A percentile compares a stretch with the other conserved stretches of the same genome.
These are phyloP conservation scores for Cyprinodon tularosa DNA, from an alignment of 2,113 vertebrate genomes.

Conservation along the genomic window DNA sequence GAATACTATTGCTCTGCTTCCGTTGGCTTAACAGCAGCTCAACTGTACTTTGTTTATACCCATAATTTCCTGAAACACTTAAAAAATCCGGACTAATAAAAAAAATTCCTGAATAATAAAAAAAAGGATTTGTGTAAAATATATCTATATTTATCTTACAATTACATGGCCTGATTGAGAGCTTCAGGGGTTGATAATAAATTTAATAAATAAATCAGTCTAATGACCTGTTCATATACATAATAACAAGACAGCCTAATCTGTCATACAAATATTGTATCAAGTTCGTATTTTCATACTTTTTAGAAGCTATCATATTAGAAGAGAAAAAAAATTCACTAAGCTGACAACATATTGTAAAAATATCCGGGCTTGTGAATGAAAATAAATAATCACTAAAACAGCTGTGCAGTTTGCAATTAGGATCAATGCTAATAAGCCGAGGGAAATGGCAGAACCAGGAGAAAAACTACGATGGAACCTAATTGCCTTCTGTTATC, in stretches of 20 bases:
- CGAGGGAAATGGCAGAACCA: conserved; percentile 23
- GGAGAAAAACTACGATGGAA: conserved; percentile 25
- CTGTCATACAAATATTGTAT: neutral
- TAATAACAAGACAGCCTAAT: neutral
- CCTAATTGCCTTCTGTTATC: conserved; percentile 40
- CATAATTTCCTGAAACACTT: neutral
- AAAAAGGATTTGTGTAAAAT: neutral
- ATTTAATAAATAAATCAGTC: neutral
- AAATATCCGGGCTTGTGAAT: conserved; percentile 20
- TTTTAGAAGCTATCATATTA: conserved; percentile 16
- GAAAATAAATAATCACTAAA: conserved; percentile 38
- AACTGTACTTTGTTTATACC: neutral
- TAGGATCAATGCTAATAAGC: conserved; percentile 33
- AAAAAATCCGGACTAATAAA: no score
- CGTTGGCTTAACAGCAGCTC: neutral
- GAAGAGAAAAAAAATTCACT: conserved; percentile 10
- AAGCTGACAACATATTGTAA: conserved; percentile 15
- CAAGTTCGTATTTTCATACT: neutral
- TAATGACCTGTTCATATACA: neutral
- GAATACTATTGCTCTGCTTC: neutral
- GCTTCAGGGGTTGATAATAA: neutral
- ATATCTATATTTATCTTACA: neutral
- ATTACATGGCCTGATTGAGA: neutral
- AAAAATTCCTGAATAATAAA: neutral
- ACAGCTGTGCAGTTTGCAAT: conserved; percentile 46